Evolutionary conservation across 2,888 invertebrate species (phyloP).

Genomic region (Apocheima hispidaria): DNA sequence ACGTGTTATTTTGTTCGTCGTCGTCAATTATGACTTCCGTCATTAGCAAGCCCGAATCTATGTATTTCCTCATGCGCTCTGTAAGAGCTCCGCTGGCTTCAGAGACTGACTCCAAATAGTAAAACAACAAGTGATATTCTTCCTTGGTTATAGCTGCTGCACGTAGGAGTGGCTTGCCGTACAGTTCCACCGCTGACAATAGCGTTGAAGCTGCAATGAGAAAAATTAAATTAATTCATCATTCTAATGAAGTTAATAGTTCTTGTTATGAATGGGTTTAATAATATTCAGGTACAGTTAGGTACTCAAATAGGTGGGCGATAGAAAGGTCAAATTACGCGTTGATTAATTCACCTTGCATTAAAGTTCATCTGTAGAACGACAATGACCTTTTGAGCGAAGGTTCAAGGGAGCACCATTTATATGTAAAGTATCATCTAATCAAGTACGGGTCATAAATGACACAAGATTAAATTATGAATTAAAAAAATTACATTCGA

Average conservation of each 20-base stretch:
- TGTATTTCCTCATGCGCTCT: slow-evolving; percentile 81
- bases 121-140: slow-evolving; percentile 84
- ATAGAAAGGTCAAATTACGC: slow-evolving; percentile 61
- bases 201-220: slow-evolving; percentile 81
- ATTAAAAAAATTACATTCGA: not conserved
- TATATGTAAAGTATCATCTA: slow-evolving; percentile 31
- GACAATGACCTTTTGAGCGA: slow-evolving; percentile 65
- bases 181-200: slow-evolving; percentile 87
- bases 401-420: slow-evolving; percentile 46
- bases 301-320: slow-evolving; percentile 57
- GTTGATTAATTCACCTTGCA: slow-evolving; percentile 70
- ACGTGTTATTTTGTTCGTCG: slow-evolving; percentile 53
- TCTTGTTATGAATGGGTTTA: slow-evolving; percentile 19
- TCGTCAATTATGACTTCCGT: slow-evolving; percentile 61
- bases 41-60: slow-evolving; percentile 79
- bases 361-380: slow-evolving; percentile 63
- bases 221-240: slow-evolving; percentile 20
- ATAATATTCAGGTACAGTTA: slow-evolving; percentile 36
- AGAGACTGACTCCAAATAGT: slow-evolving; percentile 81
- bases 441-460: slow-evolving; percentile 32
- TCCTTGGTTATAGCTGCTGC: slow-evolving; percentile 82
- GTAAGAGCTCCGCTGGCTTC: slow-evolving; percentile 80
- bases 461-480: slow-evolving; percentile 9
- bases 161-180: slow-evolving; percentile 86
- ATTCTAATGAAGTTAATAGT: slow-evolving; percentile 18